Evolutionary conservation across 1,140 invertebrate genomes (phyloP), one percentile per base, ranked within the genome.

Genomic region (Drosophila nasuta): DNA sequence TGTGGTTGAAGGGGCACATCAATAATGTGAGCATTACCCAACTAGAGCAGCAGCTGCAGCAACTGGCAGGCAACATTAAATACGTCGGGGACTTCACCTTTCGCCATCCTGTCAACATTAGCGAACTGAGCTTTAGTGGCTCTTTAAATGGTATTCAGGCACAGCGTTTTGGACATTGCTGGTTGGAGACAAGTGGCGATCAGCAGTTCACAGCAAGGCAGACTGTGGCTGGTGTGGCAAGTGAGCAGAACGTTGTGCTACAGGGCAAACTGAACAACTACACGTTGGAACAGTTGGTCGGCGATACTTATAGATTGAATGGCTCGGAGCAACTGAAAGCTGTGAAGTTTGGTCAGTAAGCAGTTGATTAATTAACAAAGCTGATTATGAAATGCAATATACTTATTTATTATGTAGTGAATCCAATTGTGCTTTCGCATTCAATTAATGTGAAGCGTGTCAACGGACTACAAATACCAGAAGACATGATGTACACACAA

Each of bases 271-370:
- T 94, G 6, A 94, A 93, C 74, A 77, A 92, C 35, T 72, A 91
- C 17, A 78, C 90, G 15, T 52, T 94, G 15, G 72, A 81, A 0
- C 75, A 92, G 46, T 67, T 93, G 5, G 56, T 89, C 20, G 68
- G 70, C 8, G 82, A 91, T 1, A 92, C 91, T 52, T 93, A 93
- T 25, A 92, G 93, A 73, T 73, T 91, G 1, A 92, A 93, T 78
- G 85, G 87, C 56, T 71, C 81, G 43, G 82, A 91, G 60, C 60
- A 78, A 33, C 83, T 94, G 68, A 60, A 85, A 59, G 33, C 66
- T 6, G 91, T 88, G 10, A 78, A 70, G 59, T 93, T 94, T 85
- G 87, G 93, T 43, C 41, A 43, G 41, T 93, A 70, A 91, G 80
- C n/a, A 38, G 0, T 6, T 11, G 10, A 6, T 33, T 13, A 33